Conservation (phyloP, 30 jellyfish, hydroid and myxozoan genomes). For the Cassiopea andromeda region DNA sequence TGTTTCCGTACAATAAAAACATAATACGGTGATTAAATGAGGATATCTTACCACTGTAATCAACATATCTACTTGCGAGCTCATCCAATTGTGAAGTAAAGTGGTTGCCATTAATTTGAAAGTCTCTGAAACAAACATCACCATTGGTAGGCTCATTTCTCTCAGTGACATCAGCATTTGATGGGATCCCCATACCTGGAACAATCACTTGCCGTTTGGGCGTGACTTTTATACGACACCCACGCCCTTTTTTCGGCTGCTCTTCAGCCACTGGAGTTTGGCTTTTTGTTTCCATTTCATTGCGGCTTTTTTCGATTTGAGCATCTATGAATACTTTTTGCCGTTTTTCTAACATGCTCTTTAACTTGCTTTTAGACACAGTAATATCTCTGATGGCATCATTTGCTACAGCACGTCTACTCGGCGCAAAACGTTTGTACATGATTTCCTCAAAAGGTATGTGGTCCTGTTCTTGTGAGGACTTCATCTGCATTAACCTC, state of each 20-base stretch:
- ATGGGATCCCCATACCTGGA: constrained; percentile 59
- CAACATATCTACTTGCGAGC: background rate
- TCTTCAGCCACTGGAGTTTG: background rate
- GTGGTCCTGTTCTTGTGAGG: constrained; percentile 58
- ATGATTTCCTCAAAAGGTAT: constrained; percentile 43
- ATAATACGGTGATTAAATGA: background rate
- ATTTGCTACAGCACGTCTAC: constrained; percentile 21
- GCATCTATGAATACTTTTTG: constrained; percentile 47
- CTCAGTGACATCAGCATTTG: constrained; percentile 19
- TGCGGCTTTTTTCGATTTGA: constrained; percentile 20
- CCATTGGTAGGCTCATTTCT: constrained; percentile 32
- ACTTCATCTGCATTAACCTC: constrained; percentile 62
- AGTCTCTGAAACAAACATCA: background rate
- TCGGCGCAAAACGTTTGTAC: constrained; percentile 56
- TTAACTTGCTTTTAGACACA: constrained; percentile 37
- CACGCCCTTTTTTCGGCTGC: constrained; percentile 47
- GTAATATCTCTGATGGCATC: constrained; percentile 33
- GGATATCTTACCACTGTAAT: background rate
- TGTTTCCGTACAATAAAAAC: too few species aligned
- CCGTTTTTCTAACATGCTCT: constrained; percentile 43
- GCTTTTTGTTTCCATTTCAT: constrained; percentile 10
- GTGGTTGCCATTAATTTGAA: background rate
- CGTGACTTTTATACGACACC: constrained; percentile 84
- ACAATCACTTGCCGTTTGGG: constrained; percentile 75
- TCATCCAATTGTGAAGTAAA: background rate